phyloP scores from a whole-genome alignment of 2,797 vertebrate species.

The Calcarius lapponicus region DNA sequence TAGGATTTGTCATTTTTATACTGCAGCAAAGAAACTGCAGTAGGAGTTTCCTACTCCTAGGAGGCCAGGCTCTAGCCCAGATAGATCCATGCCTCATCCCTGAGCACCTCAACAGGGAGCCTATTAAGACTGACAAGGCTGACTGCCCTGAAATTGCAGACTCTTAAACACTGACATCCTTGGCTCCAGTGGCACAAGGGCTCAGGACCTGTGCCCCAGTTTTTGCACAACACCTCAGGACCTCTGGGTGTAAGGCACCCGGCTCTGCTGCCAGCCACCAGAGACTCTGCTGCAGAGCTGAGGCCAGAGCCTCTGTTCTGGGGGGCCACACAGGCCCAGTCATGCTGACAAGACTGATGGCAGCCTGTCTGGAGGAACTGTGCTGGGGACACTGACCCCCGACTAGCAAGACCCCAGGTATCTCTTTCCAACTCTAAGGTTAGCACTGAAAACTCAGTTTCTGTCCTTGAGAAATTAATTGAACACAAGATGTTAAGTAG shows the following conservation, averaged over 20 bases:
- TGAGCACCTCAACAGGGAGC: constrained; percentile 27
- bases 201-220: constrained; percentile 21
- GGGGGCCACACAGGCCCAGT: no score
- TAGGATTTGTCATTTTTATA: neutral
- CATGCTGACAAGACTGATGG: accelerated
- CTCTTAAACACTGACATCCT: neutral
- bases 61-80: constrained; percentile 6
- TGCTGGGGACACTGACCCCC: neutral
- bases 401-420: neutral
- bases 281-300: neutral
- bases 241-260: neutral
- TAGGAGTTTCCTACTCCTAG: neutral
- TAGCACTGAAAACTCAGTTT: neutral
- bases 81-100: constrained; percentile 22
- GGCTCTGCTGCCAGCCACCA: neutral
- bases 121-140: constrained; percentile 50
- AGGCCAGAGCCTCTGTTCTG: neutral
- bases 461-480: neutral
- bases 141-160: constrained; percentile 41
- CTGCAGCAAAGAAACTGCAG: neutral
- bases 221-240: neutral
- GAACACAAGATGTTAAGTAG: neutral
- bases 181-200: neutral
- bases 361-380: accelerated
- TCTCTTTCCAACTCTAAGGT: neutral